Base-by-base conservation (phyloP, 2,888 invertebrate species). In the Amorpha juglandis region DNA sequence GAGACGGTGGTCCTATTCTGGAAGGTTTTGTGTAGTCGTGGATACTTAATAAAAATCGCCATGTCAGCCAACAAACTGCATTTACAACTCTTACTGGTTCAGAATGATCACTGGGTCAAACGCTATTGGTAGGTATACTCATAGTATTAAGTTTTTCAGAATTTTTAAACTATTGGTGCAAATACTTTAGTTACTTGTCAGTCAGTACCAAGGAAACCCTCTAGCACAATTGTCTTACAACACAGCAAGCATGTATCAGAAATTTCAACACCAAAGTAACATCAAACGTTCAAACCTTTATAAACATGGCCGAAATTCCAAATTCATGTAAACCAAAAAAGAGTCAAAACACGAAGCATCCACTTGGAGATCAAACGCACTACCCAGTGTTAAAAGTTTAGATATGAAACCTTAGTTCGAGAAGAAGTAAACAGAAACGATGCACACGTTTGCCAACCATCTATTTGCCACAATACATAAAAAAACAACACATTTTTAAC, bases 361-460 rank as follows among this genome's bases (percentile, higher is more conserved):
- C 11, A 16, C 12, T 42, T 45, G 65, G 66, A 71, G 62, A 71
- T 74, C 70, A 68, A 69, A 64, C 63, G 67, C 67, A 27, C 27
- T 27, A 4, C 27, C 27, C 27, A 69, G 45, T 62, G 67, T 66
- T 63, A 66, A 68, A 67, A 68, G 70, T 67, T 66, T 69, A 64
- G 66, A 69, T 67, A 67, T 62, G 50, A 27, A 55, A 64, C 65
- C 47, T 64, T 65, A 63, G 35, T 42, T 63, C 35, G 35, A 38
- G 21, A 63, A 63, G 33, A 16, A 14, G 51, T 63, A 63, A 63
- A 50, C 50, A 50, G 35, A 12, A 19, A 51, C 58, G 42, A 19
- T 42, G 42, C 19, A 21, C 9, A 48, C 47, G 48, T 35, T 33
- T 63, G 12, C n/a, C n/a, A n/a, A n/a, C n/a, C n/a, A n/a, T n/a